A percentile compares a stretch with the other conserved stretches of the same genome.
Evolutionary conservation across 1,140 invertebrate genomes (phyloP).

Genomic region (Nasonia vitripennis): DNA sequence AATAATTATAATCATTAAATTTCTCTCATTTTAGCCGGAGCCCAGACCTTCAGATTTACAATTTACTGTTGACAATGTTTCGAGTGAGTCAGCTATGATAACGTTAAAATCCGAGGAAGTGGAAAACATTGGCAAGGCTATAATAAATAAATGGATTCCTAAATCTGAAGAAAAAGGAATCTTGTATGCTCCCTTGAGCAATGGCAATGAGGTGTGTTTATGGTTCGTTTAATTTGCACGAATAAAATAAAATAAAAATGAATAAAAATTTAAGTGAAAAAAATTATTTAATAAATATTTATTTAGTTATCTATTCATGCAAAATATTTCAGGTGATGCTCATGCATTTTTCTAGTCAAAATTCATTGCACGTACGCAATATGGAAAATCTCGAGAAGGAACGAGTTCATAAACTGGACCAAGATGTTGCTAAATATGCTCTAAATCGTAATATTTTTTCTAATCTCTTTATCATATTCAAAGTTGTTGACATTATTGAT

Average conservation of each 20-base stretch:
- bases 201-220: neutral
- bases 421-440: conserved; percentile 61
- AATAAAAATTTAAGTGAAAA: no score
- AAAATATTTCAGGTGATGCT: conserved; percentile 31
- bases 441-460: conserved; percentile 56
- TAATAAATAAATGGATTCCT: conserved; percentile 59
- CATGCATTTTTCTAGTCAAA: conserved; percentile 47
- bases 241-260: no score
- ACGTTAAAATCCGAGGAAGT: conserved; percentile 46
- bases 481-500: conserved; percentile 21
- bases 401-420: conserved; percentile 56
- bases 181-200: conserved; percentile 48
- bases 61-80: conserved; percentile 2
- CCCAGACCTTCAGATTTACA: conserved; percentile 6
- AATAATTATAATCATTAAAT: neutral
- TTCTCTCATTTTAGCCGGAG: neutral
- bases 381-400: conserved; percentile 58
- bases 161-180: conserved; percentile 59
- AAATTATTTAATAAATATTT: neutral
- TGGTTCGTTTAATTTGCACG: no score
- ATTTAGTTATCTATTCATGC: neutral
- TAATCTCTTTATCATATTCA: neutral
- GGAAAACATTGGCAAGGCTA: conserved; percentile 14
- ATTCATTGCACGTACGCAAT: conserved; percentile 58
- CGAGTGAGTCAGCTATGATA: neutral